phyloP scores from a whole-genome alignment of 2,113 vertebrate species.

The Microtus montanus region DNA sequence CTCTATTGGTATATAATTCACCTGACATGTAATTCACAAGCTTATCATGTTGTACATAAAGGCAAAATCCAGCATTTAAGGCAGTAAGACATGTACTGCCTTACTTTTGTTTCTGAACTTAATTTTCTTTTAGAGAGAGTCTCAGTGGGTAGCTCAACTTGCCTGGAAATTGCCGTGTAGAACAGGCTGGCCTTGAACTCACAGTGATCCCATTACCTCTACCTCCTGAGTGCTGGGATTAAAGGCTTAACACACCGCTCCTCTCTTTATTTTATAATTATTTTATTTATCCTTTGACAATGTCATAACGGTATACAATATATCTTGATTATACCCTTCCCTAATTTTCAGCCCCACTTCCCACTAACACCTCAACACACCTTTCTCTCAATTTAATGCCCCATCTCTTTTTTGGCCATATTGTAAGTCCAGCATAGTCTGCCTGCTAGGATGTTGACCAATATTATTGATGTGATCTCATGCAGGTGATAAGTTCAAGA shows the following conservation, averaged over 20 bases:
- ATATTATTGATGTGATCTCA: neutral
- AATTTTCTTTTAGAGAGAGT: neutral
- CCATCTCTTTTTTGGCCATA: too few species aligned
- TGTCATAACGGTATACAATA: neutral
- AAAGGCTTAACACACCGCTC: rapidly evolving
- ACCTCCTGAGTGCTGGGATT: too few species aligned
- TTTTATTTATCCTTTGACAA: neutral
- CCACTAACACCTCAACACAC: rapidly evolving
- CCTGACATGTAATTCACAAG: too few species aligned
- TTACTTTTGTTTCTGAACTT: neutral
- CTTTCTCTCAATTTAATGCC: neutral
- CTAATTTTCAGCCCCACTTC: neutral
- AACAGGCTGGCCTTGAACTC: neutral
- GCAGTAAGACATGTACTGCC: neutral
- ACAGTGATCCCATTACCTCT: neutral
- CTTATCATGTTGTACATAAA: neutral
- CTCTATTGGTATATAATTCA: neutral
- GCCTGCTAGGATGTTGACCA: neutral
- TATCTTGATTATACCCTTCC: neutral
- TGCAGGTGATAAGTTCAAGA: neutral
- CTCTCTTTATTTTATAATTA: neutral
- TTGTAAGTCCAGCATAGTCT: too few species aligned
- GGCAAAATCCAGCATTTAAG: neutral
- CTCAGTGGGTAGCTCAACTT: neutral
- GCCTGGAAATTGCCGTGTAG: neutral